Evolutionary conservation across 2,888 invertebrate genomes (phyloP), one percentile per base, ranked within the genome.

Genomic region (Pomacea canaliculata): DNA sequence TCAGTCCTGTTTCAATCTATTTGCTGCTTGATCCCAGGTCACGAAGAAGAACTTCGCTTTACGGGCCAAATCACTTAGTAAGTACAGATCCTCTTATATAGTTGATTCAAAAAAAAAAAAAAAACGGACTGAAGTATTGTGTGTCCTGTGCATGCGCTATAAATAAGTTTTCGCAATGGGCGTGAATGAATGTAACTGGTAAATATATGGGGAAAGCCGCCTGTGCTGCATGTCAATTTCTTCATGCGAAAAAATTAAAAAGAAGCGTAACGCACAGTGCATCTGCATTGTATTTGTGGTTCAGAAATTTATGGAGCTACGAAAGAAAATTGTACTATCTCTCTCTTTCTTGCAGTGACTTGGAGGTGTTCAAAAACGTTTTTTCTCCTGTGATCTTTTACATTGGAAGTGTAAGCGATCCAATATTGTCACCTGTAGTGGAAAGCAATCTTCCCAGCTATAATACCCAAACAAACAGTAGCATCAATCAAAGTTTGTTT

Each of bases 381-480:
- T n/a, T 99, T 99, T 89, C 91, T 98, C 5, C 92, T 94, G 93
- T 97, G 0, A 95, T 99, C 80, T 99, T 99, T 91, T 99, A 99
- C 89, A 94, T 99, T 51, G 99, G 0, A 98, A 97, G 92, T 98
- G 98, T 76, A 97, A 96, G 89, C 93, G 95, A 49, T 94, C 95
- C 97, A 98, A 0, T 96, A 96, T 87, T 94, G 94, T 0, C 99
- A 99, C 91, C 92, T 99, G 12, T 96, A 96, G n/a, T 88, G 96
- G n/a, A n/a, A 97, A 89, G 97, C 98, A 0, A 93, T 95, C 77
- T n/a, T 93, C 93, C 69, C 83, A 76, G 71, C 66, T 73, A 70
- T 72, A 77, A n/a, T 65, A 1, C 74, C 74, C 7, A 74, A 69
- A 51, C 27, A 13, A 46, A 74, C 68, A 68, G 74, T 74, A 62